Conservation (phyloP, 2,113 vertebrate genomes). For the Pampusana beccarii region DNA sequence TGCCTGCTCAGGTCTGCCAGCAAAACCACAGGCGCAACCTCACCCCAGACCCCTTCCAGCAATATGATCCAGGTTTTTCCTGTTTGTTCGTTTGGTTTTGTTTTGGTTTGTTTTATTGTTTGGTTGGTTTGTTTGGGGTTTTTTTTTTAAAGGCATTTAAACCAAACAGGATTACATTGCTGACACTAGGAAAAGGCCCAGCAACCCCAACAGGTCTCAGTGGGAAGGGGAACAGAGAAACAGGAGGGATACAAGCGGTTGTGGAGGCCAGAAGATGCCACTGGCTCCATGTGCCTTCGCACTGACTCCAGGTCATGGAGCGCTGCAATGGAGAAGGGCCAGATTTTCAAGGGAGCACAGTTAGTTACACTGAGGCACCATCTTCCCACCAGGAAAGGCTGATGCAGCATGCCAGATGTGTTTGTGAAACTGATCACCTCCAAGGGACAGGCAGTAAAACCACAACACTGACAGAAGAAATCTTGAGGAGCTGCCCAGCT, state of each 20-base stretch:
- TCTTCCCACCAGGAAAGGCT: slow-evolving; percentile 5
- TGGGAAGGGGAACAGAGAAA: background rate
- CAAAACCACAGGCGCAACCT: background rate
- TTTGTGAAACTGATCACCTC: background rate
- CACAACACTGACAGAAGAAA: background rate
- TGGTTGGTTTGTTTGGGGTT: too few species aligned
- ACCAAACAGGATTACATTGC: background rate
- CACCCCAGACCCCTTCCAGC: background rate
- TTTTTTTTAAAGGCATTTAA: background rate
- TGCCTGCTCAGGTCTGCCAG: background rate
- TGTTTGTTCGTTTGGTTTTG: too few species aligned
- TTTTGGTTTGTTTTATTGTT: too few species aligned
- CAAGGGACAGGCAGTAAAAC: background rate
- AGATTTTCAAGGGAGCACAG: background rate
- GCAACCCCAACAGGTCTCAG: background rate
- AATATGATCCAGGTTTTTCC: background rate
- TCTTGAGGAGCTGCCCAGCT: background rate
- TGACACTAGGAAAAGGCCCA: background rate
- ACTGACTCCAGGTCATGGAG: background rate
- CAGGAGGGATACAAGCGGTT: background rate
- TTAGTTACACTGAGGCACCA: background rate
- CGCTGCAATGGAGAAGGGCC: background rate
- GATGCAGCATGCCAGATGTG: slow-evolving; percentile 30
- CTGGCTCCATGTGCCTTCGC: background rate
- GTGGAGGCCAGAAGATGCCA: background rate